A percentile compares a stretch with the other conserved stretches of the same genome.
phyloP scores from a whole-genome alignment of 2,888 invertebrate species.

The Ormyrus pomaceus region DNA sequence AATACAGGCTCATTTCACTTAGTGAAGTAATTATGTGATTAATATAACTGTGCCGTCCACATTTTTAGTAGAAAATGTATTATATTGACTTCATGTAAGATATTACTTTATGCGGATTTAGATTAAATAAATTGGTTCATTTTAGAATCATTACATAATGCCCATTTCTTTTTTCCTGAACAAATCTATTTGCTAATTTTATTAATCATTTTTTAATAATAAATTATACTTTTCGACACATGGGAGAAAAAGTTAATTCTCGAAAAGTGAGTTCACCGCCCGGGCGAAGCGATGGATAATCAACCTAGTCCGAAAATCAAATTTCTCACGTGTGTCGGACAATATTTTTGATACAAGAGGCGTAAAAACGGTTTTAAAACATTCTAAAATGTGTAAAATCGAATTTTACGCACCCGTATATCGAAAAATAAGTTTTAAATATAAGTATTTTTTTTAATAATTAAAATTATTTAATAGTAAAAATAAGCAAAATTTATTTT shows the following conservation, averaged over 20 bases:
- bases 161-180: background rate
- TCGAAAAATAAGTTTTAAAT: no score
- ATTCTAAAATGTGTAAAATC: no score
- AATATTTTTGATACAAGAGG: no score
- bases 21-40: constrained; percentile 20
- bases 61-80: constrained; percentile 47
- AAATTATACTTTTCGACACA: constrained; percentile 15
- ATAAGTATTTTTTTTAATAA: background rate
- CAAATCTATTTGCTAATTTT: background rate
- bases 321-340: no score
- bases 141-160: constrained; percentile 29
- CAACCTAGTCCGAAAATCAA: no score
- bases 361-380: no score
- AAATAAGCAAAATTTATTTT: background rate
- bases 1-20: constrained; percentile 16
- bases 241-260: no score
- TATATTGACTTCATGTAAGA: constrained; percentile 36
- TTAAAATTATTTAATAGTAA: background rate
- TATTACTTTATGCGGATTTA: constrained; percentile 43
- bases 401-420: no score
- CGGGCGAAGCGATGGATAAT: no score
- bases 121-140: constrained; percentile 48
- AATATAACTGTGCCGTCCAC: constrained; percentile 37
- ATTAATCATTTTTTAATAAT: constrained; percentile 26
- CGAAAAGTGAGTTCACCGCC: no score